Evolutionary conservation across 2,888 invertebrate species (phyloP).

Genomic region (Euzetes globulus): DNA sequence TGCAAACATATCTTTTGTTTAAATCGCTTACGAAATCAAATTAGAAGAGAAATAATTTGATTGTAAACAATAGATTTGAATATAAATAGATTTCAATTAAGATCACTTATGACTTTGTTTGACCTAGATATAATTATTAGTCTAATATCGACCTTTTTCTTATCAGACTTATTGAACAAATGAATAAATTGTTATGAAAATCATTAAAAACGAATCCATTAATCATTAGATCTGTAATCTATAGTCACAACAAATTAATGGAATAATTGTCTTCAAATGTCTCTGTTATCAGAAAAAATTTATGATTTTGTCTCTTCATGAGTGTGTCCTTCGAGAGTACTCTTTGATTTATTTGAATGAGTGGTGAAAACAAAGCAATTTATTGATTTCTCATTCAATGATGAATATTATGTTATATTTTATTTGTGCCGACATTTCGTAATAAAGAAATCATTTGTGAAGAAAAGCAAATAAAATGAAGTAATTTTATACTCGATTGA

Average conservation of each 20-base stretch:
- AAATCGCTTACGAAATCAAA: not conserved
- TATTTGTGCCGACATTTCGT: not conserved
- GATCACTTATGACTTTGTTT: not conserved
- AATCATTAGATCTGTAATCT: not conserved
- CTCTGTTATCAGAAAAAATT: not conserved
- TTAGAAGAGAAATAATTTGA: not conserved
- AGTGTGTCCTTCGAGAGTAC: not conserved
- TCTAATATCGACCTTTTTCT: not conserved
- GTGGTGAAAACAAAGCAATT: not conserved
- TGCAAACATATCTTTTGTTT: not conserved
- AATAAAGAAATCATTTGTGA: not conserved
- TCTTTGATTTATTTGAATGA: constrained; percentile 4
- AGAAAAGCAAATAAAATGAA: not conserved
- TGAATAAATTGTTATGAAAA: not conserved
- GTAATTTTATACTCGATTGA: not conserved
- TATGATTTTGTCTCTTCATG: not conserved
- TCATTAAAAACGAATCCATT: not conserved
- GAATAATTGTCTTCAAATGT: not conserved
- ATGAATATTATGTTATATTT: not conserved
- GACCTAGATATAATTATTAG: not conserved
- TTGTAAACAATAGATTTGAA: not conserved
- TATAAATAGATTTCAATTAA: not conserved
- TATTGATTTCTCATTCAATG: constrained; percentile 1
- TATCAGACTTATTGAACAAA: not conserved
- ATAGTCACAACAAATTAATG: not conserved